phyloP scores from a whole-genome alignment of 2,113 vertebrate species.

The Rattus norvegicus region GRCr8 NC_086034.1:84149501-84150000 shows the following conservation, averaged over 20 bases:
- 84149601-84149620: not conserved
- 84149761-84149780: not conserved
- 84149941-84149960: not conserved
- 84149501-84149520: not conserved
- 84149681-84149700: rapidly evolving
- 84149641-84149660: not conserved
- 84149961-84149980: not conserved
- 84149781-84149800: not conserved
- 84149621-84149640: not conserved
- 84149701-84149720: rapidly evolving
- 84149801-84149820: rapidly evolving
- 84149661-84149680: not conserved
- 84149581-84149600: not conserved
- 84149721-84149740: not conserved
- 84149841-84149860: not conserved
- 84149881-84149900: not conserved
- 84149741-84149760: not conserved
- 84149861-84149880: not conserved
- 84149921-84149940: not conserved
- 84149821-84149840: not conserved
- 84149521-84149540: not conserved
- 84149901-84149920: not conserved
- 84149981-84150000: not conserved
- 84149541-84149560: rapidly evolving
- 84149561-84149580: no score